Percentiles rank a stretch among this genome's conserved stretches.
phyloP scores from a whole-genome alignment of 2,888 invertebrate species.

The Tetheella fluctuosa region DNA sequence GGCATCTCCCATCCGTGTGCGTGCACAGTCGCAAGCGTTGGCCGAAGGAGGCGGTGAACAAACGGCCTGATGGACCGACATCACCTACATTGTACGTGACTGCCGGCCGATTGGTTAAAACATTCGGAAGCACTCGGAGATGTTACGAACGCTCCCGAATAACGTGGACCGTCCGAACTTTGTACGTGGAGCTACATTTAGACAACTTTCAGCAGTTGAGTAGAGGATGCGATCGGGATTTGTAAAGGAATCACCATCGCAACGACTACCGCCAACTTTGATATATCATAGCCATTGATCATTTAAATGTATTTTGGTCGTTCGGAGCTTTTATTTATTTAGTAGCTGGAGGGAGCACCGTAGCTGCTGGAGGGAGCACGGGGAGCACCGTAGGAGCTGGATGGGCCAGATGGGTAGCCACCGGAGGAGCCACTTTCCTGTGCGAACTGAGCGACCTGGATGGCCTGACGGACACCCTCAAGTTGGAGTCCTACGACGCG shows the following conservation, averaged over 20 bases:
- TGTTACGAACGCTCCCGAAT: slow-evolving; percentile 65
- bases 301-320: slow-evolving; percentile 34
- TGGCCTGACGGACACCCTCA: slow-evolving; percentile 93
- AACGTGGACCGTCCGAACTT: slow-evolving; percentile 53
- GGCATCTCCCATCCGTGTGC: slow-evolving; percentile 69
- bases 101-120: slow-evolving; percentile 62
- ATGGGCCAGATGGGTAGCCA: slow-evolving; percentile 80
- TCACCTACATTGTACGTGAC: slow-evolving; percentile 82
- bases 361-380: slow-evolving; percentile 87
- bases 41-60: slow-evolving; percentile 53
- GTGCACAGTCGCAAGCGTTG: slow-evolving; percentile 82
- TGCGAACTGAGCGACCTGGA: slow-evolving; percentile 94
- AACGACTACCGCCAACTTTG: slow-evolving; percentile 7
- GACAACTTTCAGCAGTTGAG: slow-evolving; percentile 24
- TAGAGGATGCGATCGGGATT: slow-evolving; percentile 16
- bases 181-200: slow-evolving; percentile 33
- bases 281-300: slow-evolving; percentile 15
- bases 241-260: neutral
- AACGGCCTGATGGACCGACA: slow-evolving; percentile 56
- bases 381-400: slow-evolving; percentile 84
- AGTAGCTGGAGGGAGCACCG: slow-evolving; percentile 87
- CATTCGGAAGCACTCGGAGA: slow-evolving; percentile 64
- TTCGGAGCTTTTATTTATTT: slow-evolving; percentile 47
- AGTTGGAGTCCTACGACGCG: slow-evolving; percentile 93
- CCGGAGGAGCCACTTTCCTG: slow-evolving; percentile 81